Base-by-base conservation (phyloP, 2,113 vertebrate species). In the Osmerus mordax region DNA sequence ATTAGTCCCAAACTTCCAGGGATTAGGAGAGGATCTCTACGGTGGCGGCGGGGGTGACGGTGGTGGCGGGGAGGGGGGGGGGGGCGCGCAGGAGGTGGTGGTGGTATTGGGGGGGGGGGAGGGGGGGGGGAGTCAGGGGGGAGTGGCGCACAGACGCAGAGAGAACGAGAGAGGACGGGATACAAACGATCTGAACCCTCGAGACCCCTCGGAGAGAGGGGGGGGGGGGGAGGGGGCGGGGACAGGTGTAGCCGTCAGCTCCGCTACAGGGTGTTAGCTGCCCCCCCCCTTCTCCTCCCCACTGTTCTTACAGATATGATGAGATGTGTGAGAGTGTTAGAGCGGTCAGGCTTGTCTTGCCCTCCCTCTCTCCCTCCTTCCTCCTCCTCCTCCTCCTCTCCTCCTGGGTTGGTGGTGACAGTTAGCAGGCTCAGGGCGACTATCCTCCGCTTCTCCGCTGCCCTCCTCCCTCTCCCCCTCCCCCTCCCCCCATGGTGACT, bases 1-100 rank as follows among this genome's bases (percentile, higher is more conserved):
- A 98, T 98, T 97, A 98, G 95, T 94, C 95, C 94, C 95, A 95
- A 98, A 98, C 94, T 98, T 97, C 92, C 69, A 87, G 94, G 95
- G 96, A 98, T 98, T 97, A 96, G 93, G 89, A 91, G 47, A 67
- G 92, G 94, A 93, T 95, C 94, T 93, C 92, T 92, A 91, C 91
- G 89, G 92, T 91, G 87, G 91, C 92, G 92, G 91, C 93, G 91
- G 89, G 90, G 90, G 90, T 88, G 90, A 89, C 85, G 89, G 88
- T 88, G 87, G 83, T n/a, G 67, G 12, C 8, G 80, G 79, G 67
- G 12, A 8, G 80, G 79, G 85, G 82, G 70, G 80, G 32, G 77
- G 84, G 85, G 90, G 86, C 87, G 86, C 77, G 77, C 84, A 88
- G 89, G 84, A 92, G 94, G 91, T 85, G 89, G 86, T 32, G 3